Conservation (phyloP, 2,888 invertebrate species). For the Perizoma affinitatum region DNA sequence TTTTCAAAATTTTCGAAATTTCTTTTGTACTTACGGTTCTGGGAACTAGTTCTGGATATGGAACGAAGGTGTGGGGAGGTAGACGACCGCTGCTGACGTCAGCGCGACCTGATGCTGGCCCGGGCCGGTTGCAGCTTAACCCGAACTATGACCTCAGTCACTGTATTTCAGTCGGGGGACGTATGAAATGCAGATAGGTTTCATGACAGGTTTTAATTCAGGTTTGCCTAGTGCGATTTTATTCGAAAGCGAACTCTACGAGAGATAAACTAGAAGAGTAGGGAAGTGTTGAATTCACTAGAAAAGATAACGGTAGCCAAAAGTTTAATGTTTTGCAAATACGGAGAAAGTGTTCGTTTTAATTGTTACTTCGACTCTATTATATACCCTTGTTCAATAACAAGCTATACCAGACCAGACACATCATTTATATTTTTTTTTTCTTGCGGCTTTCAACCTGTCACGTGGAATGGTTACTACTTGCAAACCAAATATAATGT, state of each 20-base stretch:
- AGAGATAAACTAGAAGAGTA: not conserved
- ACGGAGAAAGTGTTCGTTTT: no score
- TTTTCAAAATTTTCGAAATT: not conserved
- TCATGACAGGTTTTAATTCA: not conserved
- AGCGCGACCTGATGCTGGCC: constrained; percentile 84
- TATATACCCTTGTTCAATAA: no score
- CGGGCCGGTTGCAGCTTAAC: constrained; percentile 66
- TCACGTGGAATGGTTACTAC: no score
- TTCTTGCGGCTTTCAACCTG: no score
- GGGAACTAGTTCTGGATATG: constrained; percentile 49
- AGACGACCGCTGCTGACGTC: constrained; percentile 77
- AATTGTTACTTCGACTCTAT: no score
- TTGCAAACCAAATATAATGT: no score
- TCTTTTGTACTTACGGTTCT: not conserved
- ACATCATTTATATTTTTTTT: no score
- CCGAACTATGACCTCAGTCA: constrained; percentile 72
- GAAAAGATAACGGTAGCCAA: no score
- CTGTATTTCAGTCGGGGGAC: constrained; percentile 16
- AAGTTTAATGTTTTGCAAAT: no score
- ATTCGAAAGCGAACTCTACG: not conserved
- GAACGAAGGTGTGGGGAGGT: constrained; percentile 59
- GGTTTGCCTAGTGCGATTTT: not conserved
- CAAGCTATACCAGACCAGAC: no score
- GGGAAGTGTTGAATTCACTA: no score
- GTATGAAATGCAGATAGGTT: constrained; percentile 17